These are phyloP conservation scores for Trileptium ribeirensis DNA, from an alignment of 2,888 invertebrate species.

Conservation along the genomic window DNA sequence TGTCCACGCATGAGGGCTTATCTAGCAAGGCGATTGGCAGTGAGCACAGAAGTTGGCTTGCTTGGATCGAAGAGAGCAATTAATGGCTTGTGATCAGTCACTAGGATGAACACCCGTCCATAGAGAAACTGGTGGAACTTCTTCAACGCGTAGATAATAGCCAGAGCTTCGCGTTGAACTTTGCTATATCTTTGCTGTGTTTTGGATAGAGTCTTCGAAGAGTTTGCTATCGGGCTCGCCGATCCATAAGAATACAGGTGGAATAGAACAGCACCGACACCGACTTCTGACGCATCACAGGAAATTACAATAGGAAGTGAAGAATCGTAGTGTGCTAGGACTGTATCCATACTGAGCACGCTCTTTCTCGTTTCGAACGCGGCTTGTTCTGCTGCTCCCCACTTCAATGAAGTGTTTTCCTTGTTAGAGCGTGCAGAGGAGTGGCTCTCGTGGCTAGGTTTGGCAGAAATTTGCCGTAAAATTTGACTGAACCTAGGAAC, in stretches of 20 bases:
- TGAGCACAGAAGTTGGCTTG: slow-evolving; percentile 19
- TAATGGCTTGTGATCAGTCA: slow-evolving; percentile 36
- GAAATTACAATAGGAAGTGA: not conserved
- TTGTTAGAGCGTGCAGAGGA: not conserved
- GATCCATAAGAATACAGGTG: slow-evolving; percentile 30
- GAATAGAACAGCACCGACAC: slow-evolving; percentile 24
- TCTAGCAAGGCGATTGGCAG: slow-evolving; percentile 24
- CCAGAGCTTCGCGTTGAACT: slow-evolving; percentile 38
- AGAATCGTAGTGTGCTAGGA: not conserved
- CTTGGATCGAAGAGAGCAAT: slow-evolving; percentile 29
- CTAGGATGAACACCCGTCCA: slow-evolving; percentile 30
- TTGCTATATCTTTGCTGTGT: slow-evolving; percentile 37
- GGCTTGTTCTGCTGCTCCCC: not conserved
- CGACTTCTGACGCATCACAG: slow-evolving; percentile 19
- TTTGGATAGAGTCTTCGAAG: slow-evolving; percentile 34
- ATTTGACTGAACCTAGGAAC: not conserved
- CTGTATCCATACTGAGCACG: not conserved
- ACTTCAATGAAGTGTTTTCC: not conserved
- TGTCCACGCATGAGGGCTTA: slow-evolving; percentile 26
- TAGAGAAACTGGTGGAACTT: slow-evolving; percentile 39
- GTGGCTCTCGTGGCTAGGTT: not conserved
- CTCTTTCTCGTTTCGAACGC: not conserved
- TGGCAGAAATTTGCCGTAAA: not conserved
- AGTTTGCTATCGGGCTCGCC: slow-evolving; percentile 35
- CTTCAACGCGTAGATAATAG: slow-evolving; percentile 36